Percentiles rank a stretch among this genome's conserved stretches.
phyloP scores from a whole-genome alignment of 2,888 invertebrate genomes.

The Ophioninae sp. region DNA sequence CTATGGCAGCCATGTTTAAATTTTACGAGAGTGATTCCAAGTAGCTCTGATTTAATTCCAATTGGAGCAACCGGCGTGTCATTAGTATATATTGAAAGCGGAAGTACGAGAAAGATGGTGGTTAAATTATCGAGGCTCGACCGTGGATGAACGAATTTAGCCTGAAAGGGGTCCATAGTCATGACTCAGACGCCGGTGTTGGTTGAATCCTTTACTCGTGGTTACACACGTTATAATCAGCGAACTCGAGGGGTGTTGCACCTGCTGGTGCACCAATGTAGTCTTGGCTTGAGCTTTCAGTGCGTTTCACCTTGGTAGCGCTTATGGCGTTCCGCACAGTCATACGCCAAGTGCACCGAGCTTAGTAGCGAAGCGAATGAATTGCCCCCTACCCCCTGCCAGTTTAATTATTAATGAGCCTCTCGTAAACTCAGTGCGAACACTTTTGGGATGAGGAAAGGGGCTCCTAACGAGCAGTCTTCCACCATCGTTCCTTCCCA shows the following conservation, averaged over 20 bases:
- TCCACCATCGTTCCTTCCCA: conserved; percentile 52
- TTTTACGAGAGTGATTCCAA: conserved; percentile 13
- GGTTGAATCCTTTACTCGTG: neutral
- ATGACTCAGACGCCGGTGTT: neutral
- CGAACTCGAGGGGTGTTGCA: conserved; percentile 41
- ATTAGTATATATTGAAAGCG: too few species aligned
- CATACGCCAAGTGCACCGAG: conserved; percentile 9
- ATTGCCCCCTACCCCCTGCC: conserved; percentile 68
- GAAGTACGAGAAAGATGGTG: too few species aligned
- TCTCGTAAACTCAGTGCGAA: conserved; percentile 68
- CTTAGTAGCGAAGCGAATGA: conserved; percentile 65
- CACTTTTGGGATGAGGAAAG: conserved; percentile 59
- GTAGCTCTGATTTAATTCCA: neutral
- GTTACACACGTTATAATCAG: neutral
- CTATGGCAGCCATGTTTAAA: too few species aligned
- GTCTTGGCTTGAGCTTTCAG: neutral
- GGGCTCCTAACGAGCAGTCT: conserved; percentile 60
- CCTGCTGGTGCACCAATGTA: conserved; percentile 38
- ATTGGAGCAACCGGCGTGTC: too few species aligned
- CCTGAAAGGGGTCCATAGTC: too few species aligned
- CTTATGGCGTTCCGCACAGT: neutral
- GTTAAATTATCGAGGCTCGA: too few species aligned
- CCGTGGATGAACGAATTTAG: too few species aligned
- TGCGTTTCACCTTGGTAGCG: neutral
- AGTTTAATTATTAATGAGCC: conserved; percentile 73